phyloP scores from a whole-genome alignment of 2,888 invertebrate species.

The Andrena hattorfiana region DNA sequence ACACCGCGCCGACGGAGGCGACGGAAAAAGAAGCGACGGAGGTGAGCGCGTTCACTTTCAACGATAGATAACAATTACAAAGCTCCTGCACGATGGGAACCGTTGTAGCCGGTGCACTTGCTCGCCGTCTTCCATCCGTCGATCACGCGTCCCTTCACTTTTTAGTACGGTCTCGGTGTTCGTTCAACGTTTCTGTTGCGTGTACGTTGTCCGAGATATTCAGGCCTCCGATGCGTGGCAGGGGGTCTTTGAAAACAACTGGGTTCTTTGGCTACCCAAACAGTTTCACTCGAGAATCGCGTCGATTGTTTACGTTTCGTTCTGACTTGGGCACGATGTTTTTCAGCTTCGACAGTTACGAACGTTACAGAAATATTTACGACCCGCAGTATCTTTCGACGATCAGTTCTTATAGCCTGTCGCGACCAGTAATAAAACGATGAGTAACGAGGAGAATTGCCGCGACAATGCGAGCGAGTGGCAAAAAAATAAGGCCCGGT shows the following conservation, averaged over 20 bases:
- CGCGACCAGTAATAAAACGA: conserved; percentile 18
- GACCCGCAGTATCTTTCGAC: background rate
- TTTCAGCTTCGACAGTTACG: no score
- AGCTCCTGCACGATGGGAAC: background rate
- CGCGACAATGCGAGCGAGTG: conserved; percentile 19
- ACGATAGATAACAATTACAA: background rate
- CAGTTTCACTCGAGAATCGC: no score
- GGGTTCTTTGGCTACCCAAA: no score
- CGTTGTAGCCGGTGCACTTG: background rate
- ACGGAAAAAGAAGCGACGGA: conserved; percentile 84
- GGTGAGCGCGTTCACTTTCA: conserved; percentile 73
- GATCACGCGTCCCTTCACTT: conserved; percentile 5
- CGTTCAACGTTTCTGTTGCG: background rate
- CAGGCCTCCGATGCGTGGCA: no score
- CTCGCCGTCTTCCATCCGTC: background rate
- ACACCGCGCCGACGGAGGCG: conserved; percentile 83
- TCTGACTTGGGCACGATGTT: no score
- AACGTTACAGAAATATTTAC: no score
- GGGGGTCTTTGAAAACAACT: no score
- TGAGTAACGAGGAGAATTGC: conserved; percentile 29
- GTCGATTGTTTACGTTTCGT: no score
- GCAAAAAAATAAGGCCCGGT: conserved; percentile 2
- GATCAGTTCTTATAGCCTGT: conserved; percentile 30
- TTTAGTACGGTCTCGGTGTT: background rate
- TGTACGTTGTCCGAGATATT: no score